phyloP scores from a whole-genome alignment of 2,888 invertebrate species.

The Nomada fabriciana region DNA sequence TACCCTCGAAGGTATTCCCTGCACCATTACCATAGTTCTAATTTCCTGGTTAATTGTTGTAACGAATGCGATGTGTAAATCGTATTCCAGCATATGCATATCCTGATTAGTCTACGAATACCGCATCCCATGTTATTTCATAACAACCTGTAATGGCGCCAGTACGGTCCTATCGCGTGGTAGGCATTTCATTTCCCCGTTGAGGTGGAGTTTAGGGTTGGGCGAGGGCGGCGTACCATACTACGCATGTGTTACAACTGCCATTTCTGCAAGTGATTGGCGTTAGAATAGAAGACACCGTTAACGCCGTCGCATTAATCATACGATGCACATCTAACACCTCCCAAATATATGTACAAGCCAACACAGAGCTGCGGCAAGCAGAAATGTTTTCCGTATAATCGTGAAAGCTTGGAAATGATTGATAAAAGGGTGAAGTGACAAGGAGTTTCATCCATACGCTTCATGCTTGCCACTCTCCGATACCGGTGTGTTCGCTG shows the following conservation, averaged over 20 bases:
- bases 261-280: no score
- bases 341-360: neutral
- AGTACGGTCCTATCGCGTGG: no score
- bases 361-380: no score
- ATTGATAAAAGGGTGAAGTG: slow-evolving; percentile 2
- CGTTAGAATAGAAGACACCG: no score
- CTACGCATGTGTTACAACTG: slow-evolving; percentile 2
- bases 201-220: slow-evolving; percentile 7
- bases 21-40: neutral
- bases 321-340: no score
- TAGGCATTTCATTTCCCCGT: no score
- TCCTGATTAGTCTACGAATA: no score
- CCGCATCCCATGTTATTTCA: no score
- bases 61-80: neutral
- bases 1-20: neutral
- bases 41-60: neutral
- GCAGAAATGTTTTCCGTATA: neutral
- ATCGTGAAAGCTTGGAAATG: neutral
- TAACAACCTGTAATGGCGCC: no score
- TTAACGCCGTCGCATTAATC: no score
- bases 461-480: slow-evolving; percentile 22
- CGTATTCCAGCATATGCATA: neutral
- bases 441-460: slow-evolving; percentile 30
- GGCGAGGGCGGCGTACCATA: neutral
- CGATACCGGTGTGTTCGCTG: slow-evolving; percentile 28